These are phyloP conservation scores for Pollenia labialis DNA, from an alignment of 2,888 invertebrate genomes.

Conservation along the genomic window DNA sequence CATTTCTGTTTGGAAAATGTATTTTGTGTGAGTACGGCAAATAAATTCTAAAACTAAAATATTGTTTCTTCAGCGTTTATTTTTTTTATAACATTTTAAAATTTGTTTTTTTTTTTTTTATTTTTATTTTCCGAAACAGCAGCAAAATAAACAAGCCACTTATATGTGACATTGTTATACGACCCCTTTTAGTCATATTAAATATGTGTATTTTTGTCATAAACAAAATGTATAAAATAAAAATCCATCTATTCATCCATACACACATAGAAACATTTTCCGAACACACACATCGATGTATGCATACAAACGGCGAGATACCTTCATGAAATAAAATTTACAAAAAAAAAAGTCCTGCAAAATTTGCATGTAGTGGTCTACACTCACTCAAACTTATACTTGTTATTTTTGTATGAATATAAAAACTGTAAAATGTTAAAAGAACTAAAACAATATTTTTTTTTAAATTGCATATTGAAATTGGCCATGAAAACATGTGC, in stretches of 20 bases:
- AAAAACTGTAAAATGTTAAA: conserved; percentile 51
- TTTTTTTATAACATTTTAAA: conserved; percentile 22
- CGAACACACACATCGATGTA: neutral
- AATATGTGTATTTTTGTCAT: conserved; percentile 71
- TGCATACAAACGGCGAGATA: neutral
- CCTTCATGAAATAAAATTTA: conserved; percentile 1
- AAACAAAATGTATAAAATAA: conserved; percentile 56
- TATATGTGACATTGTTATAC: conserved; percentile 65
- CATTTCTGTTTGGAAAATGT: conserved; percentile 26
- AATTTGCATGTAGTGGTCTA: conserved; percentile 9
- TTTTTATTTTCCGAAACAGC: conserved; percentile 1
- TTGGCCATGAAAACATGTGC: conserved; percentile 72
- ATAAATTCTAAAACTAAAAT: conserved; percentile 68
- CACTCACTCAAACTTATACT: neutral
- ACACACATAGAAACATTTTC: conserved; percentile 3
- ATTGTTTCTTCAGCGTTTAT: conserved; percentile 4
- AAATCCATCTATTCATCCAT: conserved; percentile 34
- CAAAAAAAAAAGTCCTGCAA: conserved; percentile 7
- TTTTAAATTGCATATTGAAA: conserved; percentile 69
- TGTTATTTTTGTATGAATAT: conserved; percentile 35
- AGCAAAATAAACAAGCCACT: conserved; percentile 66
- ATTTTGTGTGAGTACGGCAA: conserved; percentile 32
- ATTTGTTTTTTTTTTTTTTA: conserved; percentile 11
- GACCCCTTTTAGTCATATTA: conserved; percentile 73
- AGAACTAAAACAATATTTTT: conserved; percentile 44